These are phyloP conservation scores for Callinectes sapidus DNA, from an alignment of 2,888 invertebrate species.

Conservation along the genomic window DNA sequence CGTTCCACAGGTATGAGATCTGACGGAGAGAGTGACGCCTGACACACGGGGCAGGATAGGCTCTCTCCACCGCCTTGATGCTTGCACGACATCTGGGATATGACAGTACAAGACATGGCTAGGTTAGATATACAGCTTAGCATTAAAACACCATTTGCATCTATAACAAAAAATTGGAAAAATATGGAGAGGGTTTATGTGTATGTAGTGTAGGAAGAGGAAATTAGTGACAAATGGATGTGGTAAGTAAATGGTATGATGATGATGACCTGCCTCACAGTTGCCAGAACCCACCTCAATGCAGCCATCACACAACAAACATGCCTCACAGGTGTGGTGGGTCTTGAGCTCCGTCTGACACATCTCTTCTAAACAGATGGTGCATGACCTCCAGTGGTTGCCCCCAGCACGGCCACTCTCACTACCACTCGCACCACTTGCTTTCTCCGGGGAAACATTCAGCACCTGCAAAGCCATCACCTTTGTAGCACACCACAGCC, in stretches of 20 bases:
- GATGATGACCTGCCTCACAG: not conserved
- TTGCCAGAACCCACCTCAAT: slow-evolving; percentile 76
- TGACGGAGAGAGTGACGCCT: slow-evolving; percentile 76
- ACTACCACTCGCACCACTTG: slow-evolving; percentile 21
- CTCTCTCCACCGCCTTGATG: slow-evolving; percentile 70
- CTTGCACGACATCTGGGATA: slow-evolving; percentile 71
- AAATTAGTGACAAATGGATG: not conserved
- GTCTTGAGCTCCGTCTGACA: slow-evolving; percentile 78
- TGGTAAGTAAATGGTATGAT: not conserved
- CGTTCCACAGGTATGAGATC: slow-evolving; percentile 70
- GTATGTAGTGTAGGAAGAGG: not conserved
- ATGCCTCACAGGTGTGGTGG: slow-evolving; percentile 79
- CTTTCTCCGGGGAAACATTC: slow-evolving; percentile 35
- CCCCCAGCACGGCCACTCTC: slow-evolving; percentile 41
- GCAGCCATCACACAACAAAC: slow-evolving; percentile 80
- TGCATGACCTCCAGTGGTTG: slow-evolving; percentile 77
- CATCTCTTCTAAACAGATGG: slow-evolving; percentile 81
- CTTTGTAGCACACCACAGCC: not conserved
- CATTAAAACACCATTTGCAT: not conserved
- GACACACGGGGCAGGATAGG: slow-evolving; percentile 77
- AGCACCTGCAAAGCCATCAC: slow-evolving; percentile 25
- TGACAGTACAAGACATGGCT: not conserved
- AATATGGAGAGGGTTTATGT: not conserved
- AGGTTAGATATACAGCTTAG: not conserved
- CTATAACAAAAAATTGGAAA: not conserved